Evolutionary conservation across 2,113 vertebrate genomes (phyloP).

Genomic region (Paratilapia polleni): DNA sequence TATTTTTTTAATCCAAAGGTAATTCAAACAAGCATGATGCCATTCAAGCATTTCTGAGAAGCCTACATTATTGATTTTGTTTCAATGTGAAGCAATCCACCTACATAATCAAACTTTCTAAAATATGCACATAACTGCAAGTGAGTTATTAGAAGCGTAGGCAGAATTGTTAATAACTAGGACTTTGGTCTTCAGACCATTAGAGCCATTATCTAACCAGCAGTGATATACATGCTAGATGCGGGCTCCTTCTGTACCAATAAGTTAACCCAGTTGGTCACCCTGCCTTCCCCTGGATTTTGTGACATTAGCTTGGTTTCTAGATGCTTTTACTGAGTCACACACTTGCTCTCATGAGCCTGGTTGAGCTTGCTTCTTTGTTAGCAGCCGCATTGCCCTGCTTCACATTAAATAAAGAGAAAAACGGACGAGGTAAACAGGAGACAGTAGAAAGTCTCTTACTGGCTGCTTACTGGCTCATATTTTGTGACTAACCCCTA

Average conservation of each 20-base stretch:
- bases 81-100: background rate
- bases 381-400: conserved; percentile 4
- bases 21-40: background rate
- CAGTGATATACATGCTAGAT: conserved; percentile 28
- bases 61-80: background rate
- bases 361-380: conserved; percentile 36
- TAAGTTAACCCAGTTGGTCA: conserved; percentile 45
- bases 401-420: conserved; percentile 29
- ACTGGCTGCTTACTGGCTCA: no score
- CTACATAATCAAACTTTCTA: background rate
- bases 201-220: conserved; percentile 16
- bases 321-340: conserved; percentile 56
- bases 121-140: background rate
- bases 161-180: background rate
- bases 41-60: background rate
- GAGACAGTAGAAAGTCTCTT: background rate
- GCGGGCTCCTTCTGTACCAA: conserved; percentile 42
- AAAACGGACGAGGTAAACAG: background rate
- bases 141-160: background rate
- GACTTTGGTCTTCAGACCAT: background rate
- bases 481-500: background rate
- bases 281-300: conserved; percentile 30
- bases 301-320: conserved; percentile 57
- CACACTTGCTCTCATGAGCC: conserved; percentile 28
- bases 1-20: background rate